Conservation (phyloP, 92 coral and sea anemone species). For the Siderastrea siderea region DNA sequence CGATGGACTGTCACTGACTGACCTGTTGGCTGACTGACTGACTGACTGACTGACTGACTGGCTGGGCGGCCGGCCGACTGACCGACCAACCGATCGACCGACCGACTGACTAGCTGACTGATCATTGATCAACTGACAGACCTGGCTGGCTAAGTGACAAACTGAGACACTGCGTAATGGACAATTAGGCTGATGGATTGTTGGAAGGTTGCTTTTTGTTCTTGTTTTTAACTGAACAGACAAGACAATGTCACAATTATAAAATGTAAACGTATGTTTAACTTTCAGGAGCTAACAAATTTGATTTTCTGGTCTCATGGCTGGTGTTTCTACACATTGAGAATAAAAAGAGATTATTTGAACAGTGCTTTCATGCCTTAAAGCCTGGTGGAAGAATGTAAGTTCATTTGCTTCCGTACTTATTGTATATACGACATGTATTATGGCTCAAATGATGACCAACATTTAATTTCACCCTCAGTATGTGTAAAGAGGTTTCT, state of each 20-base stretch:
- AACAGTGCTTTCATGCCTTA: constrained; percentile 67
- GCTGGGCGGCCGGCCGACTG: too few species aligned
- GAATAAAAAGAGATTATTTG: constrained; percentile 65
- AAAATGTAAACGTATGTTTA: not conserved
- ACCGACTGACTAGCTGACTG: not conserved
- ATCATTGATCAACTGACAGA: too few species aligned
- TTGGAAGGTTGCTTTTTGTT: too few species aligned
- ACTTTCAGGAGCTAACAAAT: constrained; percentile 56
- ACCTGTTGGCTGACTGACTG: not conserved
- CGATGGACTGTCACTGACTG: not conserved
- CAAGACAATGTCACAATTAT: too few species aligned
- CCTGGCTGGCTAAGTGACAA: too few species aligned
- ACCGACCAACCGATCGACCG: not conserved
- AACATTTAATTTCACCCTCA: too few species aligned
- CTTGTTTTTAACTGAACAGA: too few species aligned
- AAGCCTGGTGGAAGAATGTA: constrained; percentile 91
- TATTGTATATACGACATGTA: not conserved
- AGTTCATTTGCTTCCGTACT: constrained; percentile 10
- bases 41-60: not conserved
- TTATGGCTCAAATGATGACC: too few species aligned
- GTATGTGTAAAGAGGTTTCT: too few species aligned
- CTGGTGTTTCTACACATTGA: constrained; percentile 81
- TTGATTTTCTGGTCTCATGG: constrained; percentile 83
- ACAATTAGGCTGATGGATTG: too few species aligned
- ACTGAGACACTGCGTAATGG: too few species aligned